Evolutionary conservation across 1,140 invertebrate species (phyloP), one percentile per base, ranked within the genome.

Genomic region (Pectinophora gossypiella): DNA sequence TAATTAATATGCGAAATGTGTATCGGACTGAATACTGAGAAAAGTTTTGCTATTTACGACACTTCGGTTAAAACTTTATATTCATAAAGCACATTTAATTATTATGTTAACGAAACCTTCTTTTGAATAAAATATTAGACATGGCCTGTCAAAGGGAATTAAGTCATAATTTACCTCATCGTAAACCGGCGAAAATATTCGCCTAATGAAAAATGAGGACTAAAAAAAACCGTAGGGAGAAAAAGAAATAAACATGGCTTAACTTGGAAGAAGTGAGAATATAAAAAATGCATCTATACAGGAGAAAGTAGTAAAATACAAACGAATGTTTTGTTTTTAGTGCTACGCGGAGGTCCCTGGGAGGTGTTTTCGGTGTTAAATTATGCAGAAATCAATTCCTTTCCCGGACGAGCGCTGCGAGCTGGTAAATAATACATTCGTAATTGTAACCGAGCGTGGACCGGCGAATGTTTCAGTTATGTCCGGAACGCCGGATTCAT

Each of bases 351-450:
- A 70, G 72, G 66, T 76, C 78, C 72, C 76, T 54, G 67, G 56
- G 67, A 83, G 73, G 70, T 79, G 76, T 84, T 84, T 84, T 79
- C 72, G 61, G 56, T 77, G 65, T 66, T 85, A 81, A 85, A 85
- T 85, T 85, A 85, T 85, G 78, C 73, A 85, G 69, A 84, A 82
- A 85, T 85, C 82, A 85, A 85, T 85, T 85, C 69, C 73, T 85
- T 85, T 73, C 62, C 69, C 68, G 72, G 13, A 15, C 36, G 62
- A 59, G 13, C 12, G 13, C 54, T 46, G 66, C 66, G 56, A 64
- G 61, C 65, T 71, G 67, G 74, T 85, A 85, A 82, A 83, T 85
- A 85, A 85, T 79, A 79, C 72, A 79, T 79, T 54, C 72, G 80
- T 85, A 85, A 85, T 84, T 81, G 76, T 82, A 76, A 73, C 72